These are phyloP conservation scores for Takifugu flavidus DNA, from an alignment of 2,113 vertebrate genomes.

Conservation along the genomic window DNA sequence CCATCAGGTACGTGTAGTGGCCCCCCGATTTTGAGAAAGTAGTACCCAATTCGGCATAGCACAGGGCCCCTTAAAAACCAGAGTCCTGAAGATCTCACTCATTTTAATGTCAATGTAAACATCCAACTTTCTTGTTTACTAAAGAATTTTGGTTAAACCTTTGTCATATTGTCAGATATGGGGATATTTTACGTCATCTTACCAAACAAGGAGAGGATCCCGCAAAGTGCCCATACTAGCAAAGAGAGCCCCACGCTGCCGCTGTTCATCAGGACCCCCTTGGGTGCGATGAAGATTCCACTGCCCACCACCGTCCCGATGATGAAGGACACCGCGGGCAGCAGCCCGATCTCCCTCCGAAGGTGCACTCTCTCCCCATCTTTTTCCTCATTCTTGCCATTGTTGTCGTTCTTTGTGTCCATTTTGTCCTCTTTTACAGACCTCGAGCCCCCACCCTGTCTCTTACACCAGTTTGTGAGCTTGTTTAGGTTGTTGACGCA, in stretches of 20 bases:
- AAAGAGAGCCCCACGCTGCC: conserved; percentile 84
- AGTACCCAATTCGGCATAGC: conserved; percentile 88
- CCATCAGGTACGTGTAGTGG: conserved; percentile 85
- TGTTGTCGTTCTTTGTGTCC: conserved; percentile 23
- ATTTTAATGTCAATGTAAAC: too few relatives aligned
- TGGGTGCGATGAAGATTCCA: conserved; percentile 88
- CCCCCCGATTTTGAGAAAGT: conserved; percentile 85
- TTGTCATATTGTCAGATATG: conserved; percentile 74
- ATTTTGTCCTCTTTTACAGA: conserved; percentile 16
- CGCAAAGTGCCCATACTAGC: conserved; percentile 80
- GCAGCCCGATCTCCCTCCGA: conserved; percentile 75
- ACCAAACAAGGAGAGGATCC: conserved; percentile 84
- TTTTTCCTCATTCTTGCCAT: neutral
- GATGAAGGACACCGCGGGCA: conserved; percentile 78
- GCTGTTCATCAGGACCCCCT: conserved; percentile 83
- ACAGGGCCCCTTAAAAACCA: conserved; percentile 77
- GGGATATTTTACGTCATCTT: conserved; percentile 69
- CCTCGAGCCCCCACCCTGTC: neutral
- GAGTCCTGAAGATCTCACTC: neutral
- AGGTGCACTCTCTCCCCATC: conserved; percentile 48
- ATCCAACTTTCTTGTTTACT: too few relatives aligned
- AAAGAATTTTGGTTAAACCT: too few relatives aligned
- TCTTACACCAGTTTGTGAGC: neutral
- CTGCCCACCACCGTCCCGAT: conserved; percentile 86
- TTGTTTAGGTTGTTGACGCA: too few relatives aligned